Evolutionary conservation across 1,140 invertebrate species (phyloP), one percentile per base, ranked within the genome.

Genomic region (Eurosta solidaginis): DNA sequence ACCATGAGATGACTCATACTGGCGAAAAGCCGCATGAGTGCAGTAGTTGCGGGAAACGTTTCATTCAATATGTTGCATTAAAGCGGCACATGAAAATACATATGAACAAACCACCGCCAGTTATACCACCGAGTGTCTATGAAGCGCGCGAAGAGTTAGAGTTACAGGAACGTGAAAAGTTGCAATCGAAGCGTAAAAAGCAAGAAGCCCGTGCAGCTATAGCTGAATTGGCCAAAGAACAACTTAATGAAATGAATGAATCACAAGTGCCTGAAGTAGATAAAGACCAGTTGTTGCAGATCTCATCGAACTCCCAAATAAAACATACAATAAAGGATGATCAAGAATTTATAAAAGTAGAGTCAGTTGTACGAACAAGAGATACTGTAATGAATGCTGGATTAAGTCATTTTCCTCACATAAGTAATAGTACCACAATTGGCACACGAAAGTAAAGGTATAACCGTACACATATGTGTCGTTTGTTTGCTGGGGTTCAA

Each of bases 11-110:
- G 86, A 87, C 84, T 0, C 86, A 87, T 7, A 87, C 86, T 42
- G 92, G 92, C 9, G 85, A 87, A 63, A 87, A 86, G 33, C 85
- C 85, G 0, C 85, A 85, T 27, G 85, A 85, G 75, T 87, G 85
- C 52, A 82, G 81, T 47, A 83, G 81, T 10, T 87, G 85, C 54
- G 85, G 84, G 10, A 87, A 84, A 2, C 83, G 84, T 74, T 87
- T 87, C 45, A 84, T 86, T 6, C 85, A 87, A 77, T 81, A 85
- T 52, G 85, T 84, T 40, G 85, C 85, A 2, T 45, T 87, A 0
- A 87, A 87, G 44, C 85, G 84, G 0, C 85, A 87, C 63, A 84
- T 86, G 76, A 82, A 85, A 4, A 84, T 84, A n/a, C 85, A 87
- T 54, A 81, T 84, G 63, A 85, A 85, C 42, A 81, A 49, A 45